Conservation (phyloP, 2,888 invertebrate genomes). For the Steromphala cineraria region DNA sequence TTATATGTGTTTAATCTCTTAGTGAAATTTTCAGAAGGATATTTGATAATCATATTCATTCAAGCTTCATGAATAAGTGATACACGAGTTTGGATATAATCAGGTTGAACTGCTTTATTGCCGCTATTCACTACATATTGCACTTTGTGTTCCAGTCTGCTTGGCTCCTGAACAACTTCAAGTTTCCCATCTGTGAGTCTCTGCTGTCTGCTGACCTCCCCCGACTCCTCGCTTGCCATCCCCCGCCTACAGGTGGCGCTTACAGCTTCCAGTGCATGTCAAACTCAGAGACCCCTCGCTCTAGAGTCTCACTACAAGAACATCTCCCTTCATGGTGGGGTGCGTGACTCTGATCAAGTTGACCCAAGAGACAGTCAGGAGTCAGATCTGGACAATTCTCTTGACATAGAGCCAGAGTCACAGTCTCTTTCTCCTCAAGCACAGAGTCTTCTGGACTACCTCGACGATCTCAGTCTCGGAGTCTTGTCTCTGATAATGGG, state of each 20-base stretch:
- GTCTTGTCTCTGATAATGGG: no score
- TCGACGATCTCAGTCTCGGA: background rate
- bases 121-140: no score
- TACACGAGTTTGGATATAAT: no score
- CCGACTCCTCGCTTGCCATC: slow-evolving; percentile 31
- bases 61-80: no score
- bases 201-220: slow-evolving; percentile 78
- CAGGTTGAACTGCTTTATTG: no score
- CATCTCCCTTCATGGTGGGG: no score
- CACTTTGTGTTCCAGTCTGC: slow-evolving; percentile 69
- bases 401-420: background rate
- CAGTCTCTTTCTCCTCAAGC: background rate
- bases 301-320: no score
- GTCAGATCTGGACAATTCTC: no score
- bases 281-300: background rate
- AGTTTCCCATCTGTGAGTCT: slow-evolving; percentile 84
- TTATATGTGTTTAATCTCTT: background rate
- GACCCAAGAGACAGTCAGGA: no score
- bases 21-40: no score
- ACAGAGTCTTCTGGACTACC: background rate
- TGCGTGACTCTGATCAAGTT: no score
- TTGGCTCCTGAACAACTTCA: slow-evolving; percentile 77
- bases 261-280: background rate
- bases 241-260: slow-evolving; percentile 36
- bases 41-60: no score